Evolutionary conservation across 2,797 vertebrate species (phyloP), one percentile per base, ranked within the genome.

Genomic region (Macropodus opercularis): DNA sequence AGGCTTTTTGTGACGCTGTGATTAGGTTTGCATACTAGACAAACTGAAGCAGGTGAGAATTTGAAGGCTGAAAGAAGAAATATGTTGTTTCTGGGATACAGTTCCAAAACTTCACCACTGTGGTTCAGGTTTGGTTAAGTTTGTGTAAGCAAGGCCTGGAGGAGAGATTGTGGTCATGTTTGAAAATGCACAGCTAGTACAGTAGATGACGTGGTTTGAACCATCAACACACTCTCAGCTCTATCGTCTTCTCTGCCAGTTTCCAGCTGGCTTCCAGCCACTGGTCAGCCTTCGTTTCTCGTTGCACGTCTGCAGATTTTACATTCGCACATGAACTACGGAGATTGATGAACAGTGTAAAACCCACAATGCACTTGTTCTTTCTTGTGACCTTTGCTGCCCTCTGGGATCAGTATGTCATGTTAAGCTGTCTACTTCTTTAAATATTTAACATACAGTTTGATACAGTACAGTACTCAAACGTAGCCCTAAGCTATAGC

Each of bases 391-490:
- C 43, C 54, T 55, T 36, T 22, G 4, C 26, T 43, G 35, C 9
- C 32, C 40, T 32, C 23, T 14, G 18, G n/a, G 10, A 5, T 24
- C 10, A 13, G 4, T 12, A 31, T 31, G 10, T 12, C 29, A 31
- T 31, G 29, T 12, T 31, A 9, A 23, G 21, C 23, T 10, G 36
- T 35, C 18, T 32, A 27, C 11, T 8, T 54, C 14, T 61, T 59
- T 14, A 56, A 50, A 77, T 50, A 51, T 66, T 19, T 47, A 24
- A 26, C 32, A 27, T 19, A 13, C 24, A 65, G n/a, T n/a, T n/a
- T n/a, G n/a, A n/a, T n/a, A n/a, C 60, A 26, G 35, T 40, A 14
- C 63, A 29, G 42, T 36, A 63, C 36, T 72, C 47, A 59, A 35
- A 44, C 49, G 38, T 36, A 53, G 42, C 47, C 53, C 17, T 27